phyloP scores from a whole-genome alignment of 2,888 invertebrate species.

The Seira musarum region DNA sequence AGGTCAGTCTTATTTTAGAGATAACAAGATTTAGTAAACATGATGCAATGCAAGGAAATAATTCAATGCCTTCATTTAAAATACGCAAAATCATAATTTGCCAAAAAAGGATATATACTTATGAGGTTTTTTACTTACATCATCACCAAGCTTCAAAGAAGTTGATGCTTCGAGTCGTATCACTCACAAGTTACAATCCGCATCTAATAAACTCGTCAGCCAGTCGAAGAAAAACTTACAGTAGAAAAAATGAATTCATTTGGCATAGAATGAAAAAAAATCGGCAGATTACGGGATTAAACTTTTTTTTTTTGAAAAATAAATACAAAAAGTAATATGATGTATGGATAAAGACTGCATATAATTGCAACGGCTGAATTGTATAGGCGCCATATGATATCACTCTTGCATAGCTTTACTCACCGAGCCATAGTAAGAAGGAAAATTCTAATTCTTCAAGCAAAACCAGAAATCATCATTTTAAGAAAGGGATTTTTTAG shows the following conservation, averaged over 20 bases:
- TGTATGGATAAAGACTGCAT: constrained; percentile 19
- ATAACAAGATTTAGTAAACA: no score
- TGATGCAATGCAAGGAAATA: no score
- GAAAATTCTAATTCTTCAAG: not conserved
- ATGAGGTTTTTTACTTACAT: no score
- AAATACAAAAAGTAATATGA: constrained; percentile 18
- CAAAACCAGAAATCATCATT: not conserved
- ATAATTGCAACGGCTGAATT: constrained; percentile 12
- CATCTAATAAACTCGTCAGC: not conserved
- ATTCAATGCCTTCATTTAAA: no score
- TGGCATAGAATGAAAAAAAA: constrained; percentile 36
- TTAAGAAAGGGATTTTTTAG: not conserved
- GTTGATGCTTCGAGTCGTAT: no score
- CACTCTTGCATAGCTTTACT: not conserved
- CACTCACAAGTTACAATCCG: not conserved
- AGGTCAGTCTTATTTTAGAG: no score
- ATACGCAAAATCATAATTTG: no score
- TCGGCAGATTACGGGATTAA: constrained; percentile 49
- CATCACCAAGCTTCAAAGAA: no score
- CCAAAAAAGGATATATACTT: no score
- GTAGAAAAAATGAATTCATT: constrained; percentile 27
- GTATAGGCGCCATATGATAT: not conserved
- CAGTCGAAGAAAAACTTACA: not conserved
- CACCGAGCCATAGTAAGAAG: constrained; percentile 33
- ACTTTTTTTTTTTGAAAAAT: constrained; percentile 21